Base-by-base conservation (phyloP, 1,140 invertebrate species). In the Drosophila athabasca region DNA sequence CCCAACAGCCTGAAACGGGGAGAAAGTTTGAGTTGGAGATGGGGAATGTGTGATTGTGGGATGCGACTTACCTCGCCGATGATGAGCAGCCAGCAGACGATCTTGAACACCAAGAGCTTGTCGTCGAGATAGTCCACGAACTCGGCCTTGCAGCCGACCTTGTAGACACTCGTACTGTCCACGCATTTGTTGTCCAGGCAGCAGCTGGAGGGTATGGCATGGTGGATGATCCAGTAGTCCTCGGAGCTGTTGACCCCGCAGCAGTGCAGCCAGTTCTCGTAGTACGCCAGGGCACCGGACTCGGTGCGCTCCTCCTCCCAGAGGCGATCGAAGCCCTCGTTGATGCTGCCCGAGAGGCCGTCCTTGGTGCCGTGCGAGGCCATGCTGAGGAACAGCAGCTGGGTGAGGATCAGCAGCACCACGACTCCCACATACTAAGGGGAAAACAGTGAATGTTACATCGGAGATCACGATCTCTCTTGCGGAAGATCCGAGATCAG, bases 261-360 rank as follows among this genome's bases (percentile, higher is more conserved):
- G 41, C 90, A 91, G 5, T 91, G 82, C 13, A 91, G 26, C 90
- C 90, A 91, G 45, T 66, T 72, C 59, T 91, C 90, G 41, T 91
- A 91, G 60, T 81, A 90, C 11, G 65, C 75, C 54, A 91, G 51
- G 9, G 90, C 82, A 3, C 90, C 90, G 0, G 76, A 68, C 43
- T 71, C 51, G 11, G 88, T 84, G 8, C 68, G 51, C n/a, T 91
- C 90, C 4, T 50, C 49, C 9, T 88, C 69, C 90, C 90, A 91
- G 11, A 91, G 54, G 11, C 65, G 54, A 2, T 90, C 90, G 19
- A 91, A 91, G 15, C 90, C 90, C 8, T 82, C 70, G 35, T 90
- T 78, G 6, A 91, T 87, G 62, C 85, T 90, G 41, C 89, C 90
- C 29, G 90, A 79, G 17, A 91, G 66, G 31, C 90, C 90, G 46